Evolutionary conservation across 2,888 invertebrate genomes (phyloP).

Genomic region (Bombylius discolor): DNA sequence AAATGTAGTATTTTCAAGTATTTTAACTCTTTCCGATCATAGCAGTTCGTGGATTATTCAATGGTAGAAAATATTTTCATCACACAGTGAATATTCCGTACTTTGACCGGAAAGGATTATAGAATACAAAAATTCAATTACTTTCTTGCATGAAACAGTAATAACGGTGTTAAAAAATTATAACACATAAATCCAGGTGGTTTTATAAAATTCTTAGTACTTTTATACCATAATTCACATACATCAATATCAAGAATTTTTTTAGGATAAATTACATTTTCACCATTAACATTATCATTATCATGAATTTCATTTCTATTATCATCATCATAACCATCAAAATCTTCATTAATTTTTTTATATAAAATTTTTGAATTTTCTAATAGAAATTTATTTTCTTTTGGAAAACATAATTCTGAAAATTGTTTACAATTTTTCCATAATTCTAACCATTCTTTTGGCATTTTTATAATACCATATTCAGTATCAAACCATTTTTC

Average conservation of each 20-base stretch:
- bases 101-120: too few species aligned
- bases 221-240: slow-evolving; percentile 62
- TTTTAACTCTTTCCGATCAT: too few species aligned
- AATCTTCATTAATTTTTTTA: too few species aligned
- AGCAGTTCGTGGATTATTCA: too few species aligned
- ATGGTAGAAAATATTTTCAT: too few species aligned
- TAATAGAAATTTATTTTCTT: slow-evolving; percentile 53
- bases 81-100: too few species aligned
- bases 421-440: slow-evolving; percentile 45
- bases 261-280: slow-evolving; percentile 36
- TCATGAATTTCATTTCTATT: background rate
- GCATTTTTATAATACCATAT: slow-evolving; percentile 48
- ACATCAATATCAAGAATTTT: slow-evolving; percentile 39
- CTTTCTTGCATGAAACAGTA: slow-evolving; percentile 46
- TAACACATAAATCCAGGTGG: slow-evolving; percentile 58
- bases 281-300: background rate
- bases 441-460: slow-evolving; percentile 42
- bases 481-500: slow-evolving; percentile 71
- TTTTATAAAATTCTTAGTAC: slow-evolving; percentile 48
- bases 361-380: slow-evolving; percentile 31
- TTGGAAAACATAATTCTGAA: slow-evolving; percentile 48
- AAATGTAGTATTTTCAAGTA: too few species aligned
- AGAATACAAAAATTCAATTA: slow-evolving; percentile 25
- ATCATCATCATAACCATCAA: background rate
- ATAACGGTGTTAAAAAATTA: slow-evolving; percentile 51